Evolutionary conservation across 1,140 invertebrate genomes (phyloP).

Genomic region (Druon quercuslanigerum): DNA sequence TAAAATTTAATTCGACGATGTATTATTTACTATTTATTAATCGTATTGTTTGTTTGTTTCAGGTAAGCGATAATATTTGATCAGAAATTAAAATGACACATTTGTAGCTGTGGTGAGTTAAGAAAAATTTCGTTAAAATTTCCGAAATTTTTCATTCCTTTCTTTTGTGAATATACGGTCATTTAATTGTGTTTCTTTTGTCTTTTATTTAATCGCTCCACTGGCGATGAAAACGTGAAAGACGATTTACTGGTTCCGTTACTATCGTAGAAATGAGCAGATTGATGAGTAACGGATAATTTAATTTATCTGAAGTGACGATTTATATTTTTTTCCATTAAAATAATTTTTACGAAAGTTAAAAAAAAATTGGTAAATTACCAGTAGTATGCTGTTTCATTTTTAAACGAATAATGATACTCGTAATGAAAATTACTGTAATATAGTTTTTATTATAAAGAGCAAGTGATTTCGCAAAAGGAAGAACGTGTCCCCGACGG

Average conservation of each 20-base stretch:
- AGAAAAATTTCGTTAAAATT: neutral
- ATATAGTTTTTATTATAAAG: neutral
- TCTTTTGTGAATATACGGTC: neutral
- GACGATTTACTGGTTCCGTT: slow-evolving; percentile 19
- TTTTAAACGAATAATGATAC: too few species aligned
- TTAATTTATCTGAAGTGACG: neutral
- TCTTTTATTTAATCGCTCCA: neutral
- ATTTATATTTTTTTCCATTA: neutral
- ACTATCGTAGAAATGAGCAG: slow-evolving; percentile 11
- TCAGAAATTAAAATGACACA: slow-evolving; percentile 14
- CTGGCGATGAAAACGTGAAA: slow-evolving; percentile 12
- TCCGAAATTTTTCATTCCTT: neutral
- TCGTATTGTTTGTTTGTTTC: slow-evolving; percentile 36
- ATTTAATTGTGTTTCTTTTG: neutral
- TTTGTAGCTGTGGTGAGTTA: neutral
- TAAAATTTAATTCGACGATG: neutral
- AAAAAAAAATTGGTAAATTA: too few species aligned
- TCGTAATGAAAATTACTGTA: too few species aligned
- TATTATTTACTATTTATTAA: neutral
- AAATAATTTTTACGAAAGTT: too few species aligned
- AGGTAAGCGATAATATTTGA: slow-evolving; percentile 34
- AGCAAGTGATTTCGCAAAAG: neutral
- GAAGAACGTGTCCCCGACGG: neutral
- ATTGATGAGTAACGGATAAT: slow-evolving; percentile 13
- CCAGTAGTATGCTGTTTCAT: too few species aligned